A percentile compares a stretch with the other conserved stretches of the same genome.
Evolutionary conservation across 2,113 vertebrate species (phyloP).

Genomic region (Varanus salvator): DNA sequence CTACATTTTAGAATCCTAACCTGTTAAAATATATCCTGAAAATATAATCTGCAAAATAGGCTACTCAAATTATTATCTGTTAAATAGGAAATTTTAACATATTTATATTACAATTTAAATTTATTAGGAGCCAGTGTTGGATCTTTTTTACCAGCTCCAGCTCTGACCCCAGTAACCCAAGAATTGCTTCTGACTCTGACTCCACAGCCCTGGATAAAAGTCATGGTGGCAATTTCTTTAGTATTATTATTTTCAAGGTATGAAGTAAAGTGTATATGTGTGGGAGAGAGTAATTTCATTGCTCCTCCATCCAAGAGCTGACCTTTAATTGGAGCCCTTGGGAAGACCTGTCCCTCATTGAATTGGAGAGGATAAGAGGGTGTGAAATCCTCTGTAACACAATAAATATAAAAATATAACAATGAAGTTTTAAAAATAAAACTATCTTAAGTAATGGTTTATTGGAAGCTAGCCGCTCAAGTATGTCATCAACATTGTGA

Average conservation of each 20-base stretch:
- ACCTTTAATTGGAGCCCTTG: background rate
- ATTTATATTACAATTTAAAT: too few species aligned
- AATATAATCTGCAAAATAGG: too few species aligned
- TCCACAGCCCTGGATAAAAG: background rate
- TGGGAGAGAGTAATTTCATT: background rate
- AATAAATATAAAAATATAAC: background rate
- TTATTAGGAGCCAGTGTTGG: too few species aligned
- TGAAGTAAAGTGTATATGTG: background rate
- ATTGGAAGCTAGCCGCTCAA: background rate
- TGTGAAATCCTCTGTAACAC: background rate
- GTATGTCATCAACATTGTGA: slow-evolving; percentile 3
- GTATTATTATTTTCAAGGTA: background rate
- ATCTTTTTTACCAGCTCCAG: too few species aligned
- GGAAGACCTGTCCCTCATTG: background rate
- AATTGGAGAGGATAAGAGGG: background rate
- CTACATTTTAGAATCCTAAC: too few species aligned
- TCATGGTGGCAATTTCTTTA: background rate
- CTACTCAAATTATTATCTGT: too few species aligned
- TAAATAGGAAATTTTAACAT: too few species aligned
- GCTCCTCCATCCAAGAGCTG: background rate
- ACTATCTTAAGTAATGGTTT: background rate
- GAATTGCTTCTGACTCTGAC: too few species aligned
- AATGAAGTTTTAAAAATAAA: background rate
- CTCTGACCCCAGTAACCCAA: too few species aligned
- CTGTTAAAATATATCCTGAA: too few species aligned